A percentile compares a stretch with the other conserved stretches of the same genome.
Evolutionary conservation across 2,888 invertebrate species (phyloP).

Genomic region (Syrphus vitripennis): DNA sequence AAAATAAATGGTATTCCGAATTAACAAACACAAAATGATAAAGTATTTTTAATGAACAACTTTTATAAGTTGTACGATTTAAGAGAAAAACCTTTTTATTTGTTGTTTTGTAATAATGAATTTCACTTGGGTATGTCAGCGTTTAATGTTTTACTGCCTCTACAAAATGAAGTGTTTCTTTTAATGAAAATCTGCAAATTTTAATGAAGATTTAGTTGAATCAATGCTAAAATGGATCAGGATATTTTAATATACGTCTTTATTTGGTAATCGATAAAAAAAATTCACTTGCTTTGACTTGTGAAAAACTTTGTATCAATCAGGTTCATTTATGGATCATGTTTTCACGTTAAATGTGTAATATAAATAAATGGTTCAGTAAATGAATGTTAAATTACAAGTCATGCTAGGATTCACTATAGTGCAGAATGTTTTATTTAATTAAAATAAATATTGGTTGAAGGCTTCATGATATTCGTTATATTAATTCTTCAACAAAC

Average conservation of each 20-base stretch:
- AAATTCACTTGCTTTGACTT: neutral
- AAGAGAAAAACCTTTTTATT: neutral
- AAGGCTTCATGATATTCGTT: no score
- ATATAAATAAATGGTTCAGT: neutral
- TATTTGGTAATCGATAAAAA: neutral
- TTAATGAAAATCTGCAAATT: neutral
- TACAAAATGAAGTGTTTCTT: neutral
- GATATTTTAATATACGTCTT: neutral
- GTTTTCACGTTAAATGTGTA: neutral
- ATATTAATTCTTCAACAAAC: no score
- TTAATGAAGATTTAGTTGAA: neutral
- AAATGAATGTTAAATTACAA: neutral
- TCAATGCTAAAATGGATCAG: conserved; percentile 21
- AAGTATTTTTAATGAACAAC: neutral
- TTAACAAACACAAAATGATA: conserved; percentile 66
- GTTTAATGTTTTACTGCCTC: neutral
- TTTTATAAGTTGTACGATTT: neutral
- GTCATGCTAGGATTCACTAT: no score
- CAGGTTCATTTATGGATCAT: neutral
- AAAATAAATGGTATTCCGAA: conserved; percentile 65
- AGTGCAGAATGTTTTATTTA: no score
- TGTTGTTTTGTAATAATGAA: neutral
- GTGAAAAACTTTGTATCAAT: neutral
- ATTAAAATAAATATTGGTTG: no score
- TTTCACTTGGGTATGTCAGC: neutral